phyloP scores from a whole-genome alignment of 1,140 invertebrate genomes.

The Cephus cinctus region DNA sequence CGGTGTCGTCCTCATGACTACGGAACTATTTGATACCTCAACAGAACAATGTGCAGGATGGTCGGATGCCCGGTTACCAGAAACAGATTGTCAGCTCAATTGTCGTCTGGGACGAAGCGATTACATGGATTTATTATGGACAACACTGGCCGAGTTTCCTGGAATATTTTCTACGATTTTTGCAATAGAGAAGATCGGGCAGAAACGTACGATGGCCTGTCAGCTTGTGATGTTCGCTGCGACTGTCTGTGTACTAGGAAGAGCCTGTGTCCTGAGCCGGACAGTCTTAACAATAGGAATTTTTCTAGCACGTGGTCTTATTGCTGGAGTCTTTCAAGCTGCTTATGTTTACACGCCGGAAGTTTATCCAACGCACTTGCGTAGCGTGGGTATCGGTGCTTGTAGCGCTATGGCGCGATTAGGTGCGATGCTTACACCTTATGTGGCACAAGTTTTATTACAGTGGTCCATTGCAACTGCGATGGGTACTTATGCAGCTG shows the following conservation, averaged over 20 bases:
- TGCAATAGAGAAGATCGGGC: conserved; percentile 86
- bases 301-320: conserved; percentile 88
- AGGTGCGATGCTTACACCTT: conserved; percentile 91
- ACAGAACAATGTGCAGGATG: conserved; percentile 50
- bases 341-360: conserved; percentile 96
- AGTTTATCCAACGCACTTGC: conserved; percentile 87
- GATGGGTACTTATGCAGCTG: conserved; percentile 70
- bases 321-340: conserved; percentile 92
- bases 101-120: conserved; percentile 78
- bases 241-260: conserved; percentile 76
- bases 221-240: conserved; percentile 86
- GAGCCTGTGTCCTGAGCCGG: conserved; percentile 62
- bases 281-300: conserved; percentile 79
- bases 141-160: conserved; percentile 93
- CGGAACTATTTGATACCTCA: conserved; percentile 82
- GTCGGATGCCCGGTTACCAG: conserved; percentile 27
- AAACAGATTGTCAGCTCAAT: conserved; percentile 59
- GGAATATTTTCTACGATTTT: conserved; percentile 91
- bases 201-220: conserved; percentile 92
- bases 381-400: conserved; percentile 84
- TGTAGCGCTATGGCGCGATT: conserved; percentile 88
- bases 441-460: conserved; percentile 84
- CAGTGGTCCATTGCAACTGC: conserved; percentile 72
- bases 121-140: conserved; percentile 93
- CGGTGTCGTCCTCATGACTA: conserved; percentile 92